Evolutionary conservation across 2,113 vertebrate species (phyloP), one percentile per base, ranked within the genome.

Genomic region (Phalacrocorax carbo): DNA sequence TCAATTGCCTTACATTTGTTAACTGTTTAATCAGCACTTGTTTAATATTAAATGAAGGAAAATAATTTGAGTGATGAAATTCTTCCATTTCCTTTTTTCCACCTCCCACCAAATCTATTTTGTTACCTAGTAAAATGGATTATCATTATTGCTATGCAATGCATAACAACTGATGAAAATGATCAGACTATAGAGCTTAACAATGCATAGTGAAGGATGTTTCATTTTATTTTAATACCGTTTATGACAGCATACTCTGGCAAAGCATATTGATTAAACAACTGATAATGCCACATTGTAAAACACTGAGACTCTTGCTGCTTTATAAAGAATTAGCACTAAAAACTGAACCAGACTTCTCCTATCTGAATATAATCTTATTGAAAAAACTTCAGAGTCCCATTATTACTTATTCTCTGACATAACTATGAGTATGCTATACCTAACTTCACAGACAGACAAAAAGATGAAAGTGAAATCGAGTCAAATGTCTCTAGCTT

Each of bases 221-320:
- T 96, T 84, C 11, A 32, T 88, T 93, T 89, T 79, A 78, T 93
- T 96, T 96, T 68, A 87, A 54, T 82, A 44, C 1, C 19, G 90
- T 94, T 96, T 96, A 82, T 36, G 64, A 71, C 34, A 79, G 29
- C 61, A 34, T 46, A 52, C 32, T 70, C 55, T 83, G n/a, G 65
- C 23, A 87, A 69, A 78, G 48, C 36, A 30, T 64, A 51, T 90
- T 90, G 87, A 97, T 95, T 97, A 87, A 86, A 68, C 27, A 91
- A 62, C 49, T 77, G 55, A 62, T 87, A 92, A 80, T n/a, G 8
- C 16, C 40, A 49, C 25, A 19, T 52, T 72, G 49, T 78, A 92
- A 92, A 96, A 87, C 36, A 82, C 15, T 70, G 40, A 69, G 52
- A 57, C 81, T 89, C 57, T 80, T 86, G 16, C 52, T 82, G 64